Conservation (phyloP, 1,140 invertebrate species). For the Polypedilum vanderplanki region DNA sequence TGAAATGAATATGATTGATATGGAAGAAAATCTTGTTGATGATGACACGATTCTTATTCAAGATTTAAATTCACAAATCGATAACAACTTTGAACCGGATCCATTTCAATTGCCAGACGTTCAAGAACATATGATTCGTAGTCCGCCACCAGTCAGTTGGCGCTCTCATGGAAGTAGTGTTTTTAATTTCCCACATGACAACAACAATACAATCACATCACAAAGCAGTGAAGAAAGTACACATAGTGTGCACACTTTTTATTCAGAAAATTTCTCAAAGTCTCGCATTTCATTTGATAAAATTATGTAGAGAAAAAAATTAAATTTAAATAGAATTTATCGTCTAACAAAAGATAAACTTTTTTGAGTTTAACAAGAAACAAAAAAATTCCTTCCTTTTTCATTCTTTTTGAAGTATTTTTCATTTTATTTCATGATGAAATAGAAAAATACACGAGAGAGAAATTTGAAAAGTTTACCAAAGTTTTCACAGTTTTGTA, state of each 20-base stretch:
- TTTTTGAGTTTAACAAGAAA: too few species aligned
- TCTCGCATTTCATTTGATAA: constrained; percentile 17
- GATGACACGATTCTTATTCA: constrained; percentile 17
- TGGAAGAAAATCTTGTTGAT: not conserved
- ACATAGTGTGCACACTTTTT: not conserved
- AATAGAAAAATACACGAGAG: too few species aligned
- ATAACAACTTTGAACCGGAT: not conserved
- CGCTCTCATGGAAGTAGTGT: not conserved
- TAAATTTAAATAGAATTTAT: too few species aligned
- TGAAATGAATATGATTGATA: constrained; percentile 23
- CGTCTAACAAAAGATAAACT: too few species aligned
- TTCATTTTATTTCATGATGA: too few species aligned
- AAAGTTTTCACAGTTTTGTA: too few species aligned
- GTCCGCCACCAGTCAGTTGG: not conserved
- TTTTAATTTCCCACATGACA: constrained; percentile 7
- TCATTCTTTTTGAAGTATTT: too few species aligned
- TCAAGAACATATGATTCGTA: constrained; percentile 7
- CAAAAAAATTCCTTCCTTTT: too few species aligned
- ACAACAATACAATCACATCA: constrained; percentile 16
- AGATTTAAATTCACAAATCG: constrained; percentile 21
- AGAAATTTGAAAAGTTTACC: too few species aligned
- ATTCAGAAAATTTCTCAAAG: not conserved
- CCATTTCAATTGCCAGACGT: not conserved
- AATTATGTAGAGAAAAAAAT: not conserved
- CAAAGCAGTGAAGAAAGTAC: constrained; percentile 12